Base-by-base conservation (phyloP, 2,888 invertebrate species). In the Dolichopus griseipennis region DNA sequence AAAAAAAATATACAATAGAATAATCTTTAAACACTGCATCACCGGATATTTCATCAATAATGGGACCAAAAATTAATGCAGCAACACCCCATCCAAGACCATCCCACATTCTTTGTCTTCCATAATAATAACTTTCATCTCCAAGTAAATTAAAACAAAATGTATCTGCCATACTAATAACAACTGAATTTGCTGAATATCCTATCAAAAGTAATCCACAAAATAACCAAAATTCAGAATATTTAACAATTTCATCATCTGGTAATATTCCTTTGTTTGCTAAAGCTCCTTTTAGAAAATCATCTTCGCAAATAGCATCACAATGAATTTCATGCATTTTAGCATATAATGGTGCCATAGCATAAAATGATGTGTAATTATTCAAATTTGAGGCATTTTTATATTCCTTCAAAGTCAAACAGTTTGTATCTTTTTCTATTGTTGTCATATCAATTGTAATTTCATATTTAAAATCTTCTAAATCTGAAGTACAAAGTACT, bases 61-160 rank as follows among this genome's bases (percentile, higher is more conserved):
- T 81, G n/a, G 86, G 82, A 12, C 92, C 92, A 4, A 89, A 84
- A 18, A 90, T 75, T n/a, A 90, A 81, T 0, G 90, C 87, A 73
- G 91, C 85, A 69, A 88, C 79, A 15, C 92, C 92, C 87, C 90
- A 92, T 0, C 92, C 93, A 8, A 93, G 83, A 0, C 93, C 89
- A 0, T 93, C 93, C 88, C 90, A 94, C 69, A 92, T 82, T 67
- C 92, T 84, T 78, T 94, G 93, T 73, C 87, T 85, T 0, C 94
- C 94, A 77, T 91, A 94, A 33, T 85, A 83, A 21, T 87, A 84
- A 2, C 86, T 84, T 71, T 85, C 84, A 20, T 87, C 85, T 68
- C 88, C 92, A 41, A 94, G 82, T 66, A 90, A 82, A 77, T 90
- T 87, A 77, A 93, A 92, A 76, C 92, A 92, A 71, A 93, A 90